Evolutionary conservation across 2,888 invertebrate species (phyloP), one percentile per base, ranked within the genome.

Genomic region (Diaperis boleti): DNA sequence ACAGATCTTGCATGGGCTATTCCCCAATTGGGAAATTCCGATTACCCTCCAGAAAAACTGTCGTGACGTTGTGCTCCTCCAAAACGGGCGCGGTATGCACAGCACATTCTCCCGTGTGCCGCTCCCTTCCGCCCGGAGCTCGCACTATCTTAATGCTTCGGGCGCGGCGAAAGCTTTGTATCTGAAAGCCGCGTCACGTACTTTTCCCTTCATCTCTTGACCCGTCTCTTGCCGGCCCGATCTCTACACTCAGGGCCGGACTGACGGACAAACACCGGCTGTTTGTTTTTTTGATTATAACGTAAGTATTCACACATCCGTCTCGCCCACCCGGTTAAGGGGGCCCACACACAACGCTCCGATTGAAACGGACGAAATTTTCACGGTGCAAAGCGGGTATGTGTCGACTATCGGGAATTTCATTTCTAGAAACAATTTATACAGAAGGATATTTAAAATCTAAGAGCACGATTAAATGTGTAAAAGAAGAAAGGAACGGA

Each of bases 161-260:
- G 73, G 69, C 71, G 71, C 72, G 71, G 74, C 72, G 70, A 75
- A 75, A 75, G 74, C 74, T 73, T 72, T 69, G 71, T 74, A 76
- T 74, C 76, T 74, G 73, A 73, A 71, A 76, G 73, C 75, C 74
- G 69, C 70, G 73, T 76, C 76, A 77, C 77, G 77, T 76, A 72
- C 74, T 70, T 68, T 71, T 69, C 66, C 70, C 71, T 66, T 65
- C 69, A 73, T 72, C 74, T 75, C 74, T 74, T 74, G 74, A 74
- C 75, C 75, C 71, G 72, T 70, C 69, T 54, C 69, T 60, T 69
- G 60, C 44, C 50, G 64, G 59, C 61, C 65, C 62, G 67, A 60
- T 65, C 57, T 47, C 29, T 55, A 29, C 5, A 18, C 7, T 8
- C 54, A 54, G 54, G 31, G 10, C 41, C 54, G 54, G 22, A 42